Conservation (phyloP, 2,113 vertebrate genomes). For the Myxocyprinus asiaticus region DNA sequence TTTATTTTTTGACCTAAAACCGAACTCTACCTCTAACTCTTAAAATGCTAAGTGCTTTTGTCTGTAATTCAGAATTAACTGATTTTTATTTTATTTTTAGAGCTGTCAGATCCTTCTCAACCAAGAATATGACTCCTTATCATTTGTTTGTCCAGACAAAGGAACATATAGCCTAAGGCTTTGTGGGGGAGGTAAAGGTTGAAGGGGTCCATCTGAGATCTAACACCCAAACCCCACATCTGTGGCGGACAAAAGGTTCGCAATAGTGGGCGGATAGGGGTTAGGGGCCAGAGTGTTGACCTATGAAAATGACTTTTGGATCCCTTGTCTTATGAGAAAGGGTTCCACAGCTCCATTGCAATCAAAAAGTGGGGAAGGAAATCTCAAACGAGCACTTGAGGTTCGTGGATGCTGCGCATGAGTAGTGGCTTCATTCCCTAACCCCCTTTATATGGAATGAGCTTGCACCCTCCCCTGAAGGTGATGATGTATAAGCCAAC, state of each 20-base stretch:
- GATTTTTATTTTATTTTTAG: no score
- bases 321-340: conserved; percentile 49
- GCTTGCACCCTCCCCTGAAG: conserved; percentile 4
- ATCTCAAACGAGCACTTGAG: background rate
- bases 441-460: background rate
- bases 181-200: conserved; percentile 31
- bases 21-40: no score
- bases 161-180: conserved; percentile 5
- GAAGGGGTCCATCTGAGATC: conserved; percentile 41
- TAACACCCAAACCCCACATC: conserved; percentile 62
- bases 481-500: conserved; percentile 17
- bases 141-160: conserved; percentile 25
- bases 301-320: conserved; percentile 71
- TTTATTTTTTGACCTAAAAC: no score
- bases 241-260: conserved; percentile 65
- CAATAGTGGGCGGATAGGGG: conserved; percentile 52
- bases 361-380: conserved; percentile 23
- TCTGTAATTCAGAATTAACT: no score
- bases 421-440: background rate
- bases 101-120: background rate
- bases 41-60: no score
- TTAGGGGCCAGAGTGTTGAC: conserved; percentile 58
- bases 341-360: conserved; percentile 15
- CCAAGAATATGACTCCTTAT: background rate
- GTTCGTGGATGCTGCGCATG: conserved; percentile 11